Evolutionary conservation across 2,797 vertebrate genomes (phyloP).

Genomic region (Smutsia temminckii): DNA sequence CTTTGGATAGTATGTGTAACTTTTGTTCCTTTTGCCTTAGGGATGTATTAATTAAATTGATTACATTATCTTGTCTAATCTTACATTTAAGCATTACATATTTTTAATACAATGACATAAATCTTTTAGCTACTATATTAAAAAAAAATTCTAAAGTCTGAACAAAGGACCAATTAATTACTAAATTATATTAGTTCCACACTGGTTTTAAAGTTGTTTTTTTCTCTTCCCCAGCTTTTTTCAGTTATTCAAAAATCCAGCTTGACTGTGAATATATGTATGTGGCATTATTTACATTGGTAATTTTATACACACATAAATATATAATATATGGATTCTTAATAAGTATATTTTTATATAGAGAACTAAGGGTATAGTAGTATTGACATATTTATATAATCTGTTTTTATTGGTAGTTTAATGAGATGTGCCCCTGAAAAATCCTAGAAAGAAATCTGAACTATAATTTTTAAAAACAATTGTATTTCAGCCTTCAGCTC

Average conservation of each 20-base stretch:
- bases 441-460: neutral
- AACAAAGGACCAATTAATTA: neutral
- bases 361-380: neutral
- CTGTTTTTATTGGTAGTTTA: neutral
- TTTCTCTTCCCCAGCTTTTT: neutral
- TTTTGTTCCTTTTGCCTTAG: neutral
- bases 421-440: neutral
- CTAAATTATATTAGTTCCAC: neutral
- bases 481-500: slow-evolving; percentile 91
- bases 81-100: neutral
- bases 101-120: neutral
- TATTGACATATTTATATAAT: neutral
- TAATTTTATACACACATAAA: neutral
- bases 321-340: neutral
- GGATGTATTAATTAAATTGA: neutral
- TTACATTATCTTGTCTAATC: neutral
- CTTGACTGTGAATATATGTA: neutral
- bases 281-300: neutral
- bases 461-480: neutral
- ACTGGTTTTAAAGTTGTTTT: neutral
- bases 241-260: neutral
- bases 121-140: neutral
- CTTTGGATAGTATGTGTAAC: too few relatives aligned
- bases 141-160: neutral
- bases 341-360: neutral